Percentiles rank a stretch among this genome's conserved stretches.
Conservation (phyloP, 2,797 vertebrate genomes). For the Melanotaenia trifasciata region DNA sequence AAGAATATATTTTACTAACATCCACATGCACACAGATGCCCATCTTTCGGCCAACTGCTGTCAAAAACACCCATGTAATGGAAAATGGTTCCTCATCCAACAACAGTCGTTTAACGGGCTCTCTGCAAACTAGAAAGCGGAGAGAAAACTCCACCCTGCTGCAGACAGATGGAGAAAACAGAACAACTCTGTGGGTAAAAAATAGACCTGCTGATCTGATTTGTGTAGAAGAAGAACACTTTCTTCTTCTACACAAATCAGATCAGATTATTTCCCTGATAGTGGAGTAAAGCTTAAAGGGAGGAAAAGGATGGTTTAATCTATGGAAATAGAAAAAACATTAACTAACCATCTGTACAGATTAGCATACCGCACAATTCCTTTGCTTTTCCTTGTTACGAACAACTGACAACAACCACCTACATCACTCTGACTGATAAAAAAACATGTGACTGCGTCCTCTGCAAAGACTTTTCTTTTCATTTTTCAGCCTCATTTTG, state of each 20-base stretch:
- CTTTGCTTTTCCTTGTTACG: slow-evolving; percentile 2
- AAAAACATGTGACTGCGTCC: slow-evolving; percentile 21
- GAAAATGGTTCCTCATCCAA: slow-evolving; percentile 70
- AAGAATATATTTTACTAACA: neutral
- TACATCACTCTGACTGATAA: slow-evolving; percentile 32
- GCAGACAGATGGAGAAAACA: slow-evolving; percentile 69
- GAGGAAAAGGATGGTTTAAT: neutral
- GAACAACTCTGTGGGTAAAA: slow-evolving; percentile 31
- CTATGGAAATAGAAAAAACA: neutral
- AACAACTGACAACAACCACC: slow-evolving; percentile 19
- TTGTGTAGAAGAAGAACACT: neutral
- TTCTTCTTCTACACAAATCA: no score
- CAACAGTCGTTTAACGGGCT: slow-evolving; percentile 63
- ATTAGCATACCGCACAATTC: slow-evolving; percentile 45
- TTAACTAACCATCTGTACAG: slow-evolving; percentile 24
- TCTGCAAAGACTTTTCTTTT: neutral
- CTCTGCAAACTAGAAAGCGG: slow-evolving; percentile 44
- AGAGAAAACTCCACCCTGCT: slow-evolving; percentile 66
- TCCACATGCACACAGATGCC: slow-evolving; percentile 4
- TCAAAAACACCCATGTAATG: slow-evolving; percentile 67
- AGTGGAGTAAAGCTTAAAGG: neutral
- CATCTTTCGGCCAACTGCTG: slow-evolving; percentile 39
- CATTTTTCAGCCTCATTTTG: neutral
- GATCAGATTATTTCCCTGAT: neutral
- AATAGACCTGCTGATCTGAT: slow-evolving; percentile 35